A percentile compares a stretch with the other conserved stretches of the same genome.
These are phyloP conservation scores for Drosophila rellima DNA, from an alignment of 2,888 invertebrate species.

Conservation along the genomic window DNA sequence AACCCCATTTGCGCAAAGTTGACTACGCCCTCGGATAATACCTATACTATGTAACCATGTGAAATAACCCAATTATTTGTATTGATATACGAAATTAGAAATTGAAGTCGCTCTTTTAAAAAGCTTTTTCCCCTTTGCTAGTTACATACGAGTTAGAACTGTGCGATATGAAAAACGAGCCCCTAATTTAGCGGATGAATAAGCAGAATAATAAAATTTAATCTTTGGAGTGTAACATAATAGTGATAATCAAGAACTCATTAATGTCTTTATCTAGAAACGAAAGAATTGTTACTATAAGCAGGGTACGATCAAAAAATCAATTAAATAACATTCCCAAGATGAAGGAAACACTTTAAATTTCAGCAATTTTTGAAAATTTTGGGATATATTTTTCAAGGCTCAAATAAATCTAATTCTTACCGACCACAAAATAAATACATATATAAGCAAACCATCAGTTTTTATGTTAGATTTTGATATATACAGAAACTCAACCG, in stretches of 20 bases:
- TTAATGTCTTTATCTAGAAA: not conserved
- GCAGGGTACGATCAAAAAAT: not conserved
- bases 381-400: too few relatives aligned
- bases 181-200: constrained; percentile 9
- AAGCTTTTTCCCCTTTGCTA: not conserved
- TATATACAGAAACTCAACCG: too few relatives aligned
- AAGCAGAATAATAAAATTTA: not conserved
- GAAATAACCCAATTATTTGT: constrained; percentile 3
- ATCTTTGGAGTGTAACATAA: not conserved
- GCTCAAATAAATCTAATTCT: too few relatives aligned
- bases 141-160: not conserved
- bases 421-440: too few relatives aligned
- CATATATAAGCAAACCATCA: too few relatives aligned
- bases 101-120: constrained; percentile 12
- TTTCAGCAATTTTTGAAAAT: too few relatives aligned
- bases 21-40: not conserved
- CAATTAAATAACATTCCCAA: not conserved
- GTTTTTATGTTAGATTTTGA: too few relatives aligned
- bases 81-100: constrained; percentile 8
- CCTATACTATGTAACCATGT: not conserved
- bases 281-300: not conserved
- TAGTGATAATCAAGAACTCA: not conserved
- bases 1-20: too few relatives aligned
- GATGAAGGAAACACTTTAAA: too few relatives aligned
- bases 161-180: constrained; percentile 21